These are phyloP conservation scores for Vanessa atalanta DNA, from an alignment of 1,140 invertebrate species.

Conservation along the genomic window DNA sequence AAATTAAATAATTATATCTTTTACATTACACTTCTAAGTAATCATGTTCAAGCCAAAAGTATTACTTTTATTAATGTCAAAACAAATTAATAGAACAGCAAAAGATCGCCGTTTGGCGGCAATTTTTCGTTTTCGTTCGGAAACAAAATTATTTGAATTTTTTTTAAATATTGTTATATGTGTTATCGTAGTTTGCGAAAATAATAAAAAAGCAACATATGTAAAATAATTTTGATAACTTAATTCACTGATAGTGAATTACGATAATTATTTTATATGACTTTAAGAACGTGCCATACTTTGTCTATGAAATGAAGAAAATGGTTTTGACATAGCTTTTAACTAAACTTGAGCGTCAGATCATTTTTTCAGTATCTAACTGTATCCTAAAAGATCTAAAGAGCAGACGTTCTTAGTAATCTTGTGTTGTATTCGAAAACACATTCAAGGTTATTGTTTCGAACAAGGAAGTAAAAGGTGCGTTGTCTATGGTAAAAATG, in stretches of 20 bases:
- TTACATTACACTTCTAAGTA: no score
- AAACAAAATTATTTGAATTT: neutral
- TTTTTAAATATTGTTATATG: neutral
- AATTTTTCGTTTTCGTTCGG: conserved; percentile 10
- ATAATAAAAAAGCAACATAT: neutral
- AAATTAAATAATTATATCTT: no score
- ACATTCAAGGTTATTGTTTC: conserved; percentile 5
- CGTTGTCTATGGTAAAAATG: conserved; percentile 67
- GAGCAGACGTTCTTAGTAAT: neutral
- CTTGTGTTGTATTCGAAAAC: neutral
- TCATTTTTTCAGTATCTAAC: neutral
- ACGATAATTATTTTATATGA: neutral
- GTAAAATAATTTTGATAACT: no score
- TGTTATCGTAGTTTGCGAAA: no score
- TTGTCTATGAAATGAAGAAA: neutral
- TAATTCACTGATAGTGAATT: no score
- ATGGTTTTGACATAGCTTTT: neutral
- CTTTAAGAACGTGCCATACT: neutral
- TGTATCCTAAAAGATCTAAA: neutral
- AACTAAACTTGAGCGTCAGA: neutral
- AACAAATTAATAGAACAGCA: conserved; percentile 12
- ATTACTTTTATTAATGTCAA: neutral
- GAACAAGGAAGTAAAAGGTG: conserved; percentile 16
- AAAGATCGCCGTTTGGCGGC: conserved; percentile 12
- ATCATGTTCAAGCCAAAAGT: no score